Evolutionary conservation across 2,797 vertebrate genomes (phyloP), one percentile per base, ranked within the genome.

Genomic region (Gila robusta): DNA sequence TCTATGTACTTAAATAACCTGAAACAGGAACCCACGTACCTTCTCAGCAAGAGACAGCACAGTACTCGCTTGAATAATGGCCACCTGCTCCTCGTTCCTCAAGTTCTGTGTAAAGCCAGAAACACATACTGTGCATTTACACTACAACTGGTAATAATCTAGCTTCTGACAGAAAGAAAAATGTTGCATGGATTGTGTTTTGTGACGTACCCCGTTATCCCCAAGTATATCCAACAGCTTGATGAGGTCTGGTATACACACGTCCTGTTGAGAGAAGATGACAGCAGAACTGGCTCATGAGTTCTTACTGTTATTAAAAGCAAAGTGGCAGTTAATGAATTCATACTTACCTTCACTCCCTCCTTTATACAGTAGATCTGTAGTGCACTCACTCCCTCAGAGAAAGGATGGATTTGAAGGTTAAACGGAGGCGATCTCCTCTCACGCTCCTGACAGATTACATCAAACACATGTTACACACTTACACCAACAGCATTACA

Each of bases 311-410:
- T 59, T 37, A 54, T 37, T 59, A 23, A 41, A 79, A 41, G 23
- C 35, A 41, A 47, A 10, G 54, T 3, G 54, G 2, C 35, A 6
- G 54, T 10, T 10, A 0, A 54, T 5, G 37, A 71, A 4, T 37
- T 3, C 39, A 11, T 17, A 21, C 56, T 83, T 96, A 99, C 98
- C 97, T 99, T 99, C 78, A 99, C 98, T 26, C 98, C 98, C 93
- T 99, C 98, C 91, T 99, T 99, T 96, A 99, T 98, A 87, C 98
- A 99, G 95, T 99, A 99, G 94, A 99, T 98, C 94, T 99, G 98
- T 1, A 99, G 95, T 3, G 98, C 98, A 28, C 98, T 99, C 92
- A 99, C 96, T 79, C 98, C 98, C 91, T 99, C 98, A 9, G 98
- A 96, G 93, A 99, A 99, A 0, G 98, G 98, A 90, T 99, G 98